These are phyloP conservation scores for Bombus ignitus DNA, from an alignment of 1,140 invertebrate genomes.

Conservation along the genomic window DNA sequence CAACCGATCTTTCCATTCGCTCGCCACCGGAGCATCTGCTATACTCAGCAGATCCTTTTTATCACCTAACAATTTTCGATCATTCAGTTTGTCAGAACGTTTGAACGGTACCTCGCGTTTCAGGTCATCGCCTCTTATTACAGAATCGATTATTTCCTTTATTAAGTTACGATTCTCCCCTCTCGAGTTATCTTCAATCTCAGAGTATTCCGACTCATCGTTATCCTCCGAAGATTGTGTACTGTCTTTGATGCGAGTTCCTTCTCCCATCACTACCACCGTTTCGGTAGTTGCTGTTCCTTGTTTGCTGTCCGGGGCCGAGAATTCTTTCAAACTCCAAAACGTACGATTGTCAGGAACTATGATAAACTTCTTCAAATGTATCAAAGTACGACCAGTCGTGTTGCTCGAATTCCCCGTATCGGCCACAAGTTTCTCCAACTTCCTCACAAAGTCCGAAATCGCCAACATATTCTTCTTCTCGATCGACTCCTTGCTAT, in stretches of 20 bases:
- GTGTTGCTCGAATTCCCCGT: constrained; percentile 18
- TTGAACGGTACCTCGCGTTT: not conserved
- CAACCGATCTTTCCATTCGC: no score
- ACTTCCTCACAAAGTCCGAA: constrained; percentile 45
- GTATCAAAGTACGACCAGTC: constrained; percentile 27
- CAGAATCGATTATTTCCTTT: constrained; percentile 33
- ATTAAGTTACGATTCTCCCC: not conserved
- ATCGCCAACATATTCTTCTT: constrained; percentile 54
- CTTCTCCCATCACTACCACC: not conserved
- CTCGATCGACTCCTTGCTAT: not conserved
- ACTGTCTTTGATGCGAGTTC: not conserved
- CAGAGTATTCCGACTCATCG: not conserved
- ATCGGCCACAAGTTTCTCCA: constrained; percentile 39
- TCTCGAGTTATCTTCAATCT: not conserved
- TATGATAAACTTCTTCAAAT: constrained; percentile 47
- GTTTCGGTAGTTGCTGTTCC: not conserved
- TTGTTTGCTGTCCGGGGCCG: not conserved
- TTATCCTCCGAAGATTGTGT: no score
- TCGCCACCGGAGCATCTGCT: not conserved
- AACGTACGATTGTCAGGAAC: constrained; percentile 33
- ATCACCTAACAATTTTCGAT: not conserved
- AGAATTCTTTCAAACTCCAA: constrained; percentile 22
- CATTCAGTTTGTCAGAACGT: not conserved
- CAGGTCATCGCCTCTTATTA: not conserved
- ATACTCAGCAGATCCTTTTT: no score